phyloP scores from a whole-genome alignment of 2,888 invertebrate genomes.

The Shargacucullia verbasci region DNA sequence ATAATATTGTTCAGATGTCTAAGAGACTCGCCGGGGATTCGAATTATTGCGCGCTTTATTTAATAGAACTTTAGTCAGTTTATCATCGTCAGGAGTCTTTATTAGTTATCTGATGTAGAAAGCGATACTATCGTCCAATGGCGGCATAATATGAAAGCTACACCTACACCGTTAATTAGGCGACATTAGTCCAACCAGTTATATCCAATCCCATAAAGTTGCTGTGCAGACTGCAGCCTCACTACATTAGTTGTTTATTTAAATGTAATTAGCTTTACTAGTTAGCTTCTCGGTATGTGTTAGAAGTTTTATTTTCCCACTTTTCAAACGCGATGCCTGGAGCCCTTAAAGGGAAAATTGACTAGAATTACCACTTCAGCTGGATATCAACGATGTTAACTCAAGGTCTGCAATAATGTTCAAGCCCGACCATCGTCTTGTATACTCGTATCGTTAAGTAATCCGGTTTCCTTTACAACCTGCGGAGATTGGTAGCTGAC shows the following conservation, averaged over 20 bases:
- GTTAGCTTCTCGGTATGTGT: conserved; percentile 29
- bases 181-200: conserved; percentile 31
- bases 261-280: conserved; percentile 43
- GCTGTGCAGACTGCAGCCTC: conserved; percentile 1
- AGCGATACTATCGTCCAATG: conserved; percentile 26
- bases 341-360: conserved; percentile 28
- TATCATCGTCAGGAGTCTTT: conserved; percentile 10
- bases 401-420: conserved; percentile 20
- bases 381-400: conserved; percentile 11
- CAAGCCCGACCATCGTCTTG: conserved; percentile 4
- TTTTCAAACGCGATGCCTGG: conserved; percentile 29
- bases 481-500: background rate
- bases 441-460: conserved; percentile 2
- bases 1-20: background rate
- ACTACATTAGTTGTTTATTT: conserved; percentile 24
- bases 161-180: conserved; percentile 36
- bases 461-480: conserved; percentile 10
- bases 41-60: too few relatives aligned
- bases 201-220: conserved; percentile 19
- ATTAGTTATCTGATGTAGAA: conserved; percentile 31
- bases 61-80: conserved; percentile 3
- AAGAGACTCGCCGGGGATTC: background rate
- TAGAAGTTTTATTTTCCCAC: conserved; percentile 43
- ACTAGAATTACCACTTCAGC: conserved; percentile 10
- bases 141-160: conserved; percentile 26